These are phyloP conservation scores for Platycercus adscitus DNA, from an alignment of 2,113 vertebrate genomes.

Conservation along the genomic window DNA sequence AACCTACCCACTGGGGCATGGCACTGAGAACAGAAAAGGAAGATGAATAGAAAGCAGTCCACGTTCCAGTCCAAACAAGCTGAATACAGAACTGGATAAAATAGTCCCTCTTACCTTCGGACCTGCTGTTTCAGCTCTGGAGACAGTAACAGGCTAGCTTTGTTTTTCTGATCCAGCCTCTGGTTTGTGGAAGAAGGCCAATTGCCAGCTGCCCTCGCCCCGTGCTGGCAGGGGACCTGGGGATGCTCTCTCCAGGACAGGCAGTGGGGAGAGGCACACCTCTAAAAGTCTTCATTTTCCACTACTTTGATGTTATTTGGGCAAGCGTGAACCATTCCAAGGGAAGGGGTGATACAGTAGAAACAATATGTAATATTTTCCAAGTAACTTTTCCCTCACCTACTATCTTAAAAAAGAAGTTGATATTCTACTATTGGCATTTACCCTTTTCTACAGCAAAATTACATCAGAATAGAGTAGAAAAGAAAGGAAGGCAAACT, in stretches of 20 bases:
- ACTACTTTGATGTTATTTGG: neutral
- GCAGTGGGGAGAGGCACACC: neutral
- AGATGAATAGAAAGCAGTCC: neutral
- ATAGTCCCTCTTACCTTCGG: neutral
- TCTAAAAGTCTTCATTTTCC: neutral
- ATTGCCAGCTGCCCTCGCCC: neutral
- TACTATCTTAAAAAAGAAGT: neutral
- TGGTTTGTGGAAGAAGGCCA: neutral
- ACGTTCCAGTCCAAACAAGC: neutral
- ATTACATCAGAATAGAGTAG: neutral
- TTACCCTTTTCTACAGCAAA: neutral
- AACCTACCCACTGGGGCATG: neutral
- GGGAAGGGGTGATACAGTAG: neutral
- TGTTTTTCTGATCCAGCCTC: neutral
- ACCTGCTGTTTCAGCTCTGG: neutral
- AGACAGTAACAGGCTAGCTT: constrained; percentile 16
- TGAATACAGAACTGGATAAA: constrained; percentile 27
- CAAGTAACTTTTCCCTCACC: neutral
- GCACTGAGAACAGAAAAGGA: neutral
- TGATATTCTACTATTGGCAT: neutral
- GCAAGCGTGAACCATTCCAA: neutral
- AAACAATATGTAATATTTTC: neutral
- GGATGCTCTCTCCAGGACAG: neutral
- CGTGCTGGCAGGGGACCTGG: neutral
- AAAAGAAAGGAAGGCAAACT: neutral